Evolutionary conservation across 2,113 vertebrate species (phyloP).

Genomic region (Labeo rohita): DNA sequence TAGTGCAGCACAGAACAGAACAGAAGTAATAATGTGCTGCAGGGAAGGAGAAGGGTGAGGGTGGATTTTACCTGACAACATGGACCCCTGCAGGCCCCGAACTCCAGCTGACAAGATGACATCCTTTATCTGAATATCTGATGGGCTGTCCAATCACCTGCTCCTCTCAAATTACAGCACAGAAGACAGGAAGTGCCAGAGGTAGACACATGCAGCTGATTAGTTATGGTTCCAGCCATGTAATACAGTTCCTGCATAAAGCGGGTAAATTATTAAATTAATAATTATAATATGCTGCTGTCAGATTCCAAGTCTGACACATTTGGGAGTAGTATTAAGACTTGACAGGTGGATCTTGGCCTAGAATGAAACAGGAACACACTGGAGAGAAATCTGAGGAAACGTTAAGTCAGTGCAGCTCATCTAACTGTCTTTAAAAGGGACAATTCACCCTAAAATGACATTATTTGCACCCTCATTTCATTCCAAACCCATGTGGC

Average conservation of each 20-base stretch:
- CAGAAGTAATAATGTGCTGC: constrained; percentile 27
- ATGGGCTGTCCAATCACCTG: constrained; percentile 38
- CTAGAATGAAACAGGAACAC: background rate
- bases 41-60: constrained; percentile 27
- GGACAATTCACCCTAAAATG: background rate
- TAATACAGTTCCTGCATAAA: constrained; percentile 29
- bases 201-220: constrained; percentile 37
- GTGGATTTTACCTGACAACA: constrained; percentile 41
- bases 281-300: constrained; percentile 35
- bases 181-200: constrained; percentile 38
- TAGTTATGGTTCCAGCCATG: constrained; percentile 33
- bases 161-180: constrained; percentile 30
- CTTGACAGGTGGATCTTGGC: background rate
- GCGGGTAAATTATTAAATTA: constrained; percentile 32
- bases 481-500: background rate
- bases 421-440: background rate
- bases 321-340: constrained; percentile 14
- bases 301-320: constrained; percentile 42
- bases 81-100: constrained; percentile 13
- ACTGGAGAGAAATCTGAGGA: background rate
- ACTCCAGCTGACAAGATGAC: constrained; percentile 43
- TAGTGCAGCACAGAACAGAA: constrained; percentile 26
- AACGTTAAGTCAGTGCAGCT: background rate
- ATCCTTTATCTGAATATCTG: constrained; percentile 50
- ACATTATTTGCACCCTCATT: background rate